phyloP scores from a whole-genome alignment of 2,888 invertebrate species.

The Caenorhabditis virilis region DNA sequence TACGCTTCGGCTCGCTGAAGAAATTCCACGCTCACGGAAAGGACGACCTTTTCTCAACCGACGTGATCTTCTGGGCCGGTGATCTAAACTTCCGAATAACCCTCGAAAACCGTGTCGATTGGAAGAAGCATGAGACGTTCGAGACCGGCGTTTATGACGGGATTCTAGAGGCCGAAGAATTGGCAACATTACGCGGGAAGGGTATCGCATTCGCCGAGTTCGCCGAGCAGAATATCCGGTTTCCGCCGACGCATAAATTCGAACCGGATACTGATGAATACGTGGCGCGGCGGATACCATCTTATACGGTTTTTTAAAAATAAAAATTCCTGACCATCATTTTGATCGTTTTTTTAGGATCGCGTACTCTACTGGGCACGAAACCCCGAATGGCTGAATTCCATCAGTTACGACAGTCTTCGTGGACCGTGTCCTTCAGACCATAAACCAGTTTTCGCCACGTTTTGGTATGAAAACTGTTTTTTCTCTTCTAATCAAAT shows the following conservation, averaged over 20 bases:
- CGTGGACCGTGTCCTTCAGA: constrained; percentile 55
- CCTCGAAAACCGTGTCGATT: constrained; percentile 24
- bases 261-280: constrained; percentile 49
- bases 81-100: constrained; percentile 64
- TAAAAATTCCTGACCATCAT: neutral
- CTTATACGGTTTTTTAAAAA: constrained; percentile 52
- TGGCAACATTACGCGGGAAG: constrained; percentile 14
- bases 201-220: constrained; percentile 50
- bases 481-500: neutral
- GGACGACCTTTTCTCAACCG: constrained; percentile 42
- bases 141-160: constrained; percentile 7
- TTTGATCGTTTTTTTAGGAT: constrained; percentile 48
- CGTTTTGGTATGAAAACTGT: constrained; percentile 28
- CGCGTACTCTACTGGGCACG: constrained; percentile 52
- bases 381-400: constrained; percentile 25
- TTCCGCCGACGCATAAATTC: constrained; percentile 64
- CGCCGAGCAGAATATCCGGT: constrained; percentile 52
- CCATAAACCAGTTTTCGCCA: constrained; percentile 57
- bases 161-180: constrained; percentile 31
- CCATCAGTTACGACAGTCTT: constrained; percentile 52
- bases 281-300: constrained; percentile 53
- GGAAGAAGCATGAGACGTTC: constrained; percentile 13
- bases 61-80: constrained; percentile 62
- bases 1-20: constrained; percentile 40
- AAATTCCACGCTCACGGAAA: constrained; percentile 34